Evolutionary conservation across 2,888 invertebrate species (phyloP), one percentile per base, ranked within the genome.

Genomic region (Yponomeuta evonymella): DNA sequence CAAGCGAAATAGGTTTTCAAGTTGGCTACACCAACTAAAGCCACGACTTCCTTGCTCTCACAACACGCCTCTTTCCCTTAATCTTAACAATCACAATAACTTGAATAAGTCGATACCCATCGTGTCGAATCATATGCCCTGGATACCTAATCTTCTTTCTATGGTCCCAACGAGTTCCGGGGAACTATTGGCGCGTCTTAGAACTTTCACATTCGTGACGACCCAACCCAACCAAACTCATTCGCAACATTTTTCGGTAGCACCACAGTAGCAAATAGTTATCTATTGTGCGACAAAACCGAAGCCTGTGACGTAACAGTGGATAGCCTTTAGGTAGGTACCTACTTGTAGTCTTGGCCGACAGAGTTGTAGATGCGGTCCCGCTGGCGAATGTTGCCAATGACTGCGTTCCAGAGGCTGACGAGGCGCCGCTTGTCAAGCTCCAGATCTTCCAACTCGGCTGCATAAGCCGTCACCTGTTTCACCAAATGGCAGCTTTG

Each of bases 321-420:
- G 43, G 43, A 43, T 43, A 8, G 8, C 1, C 12, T 15, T 12
- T 58, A 65, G 30, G 65, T n/a, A 65, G 30, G 65, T 43, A 65
- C 70, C 70, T 64, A 86, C 88, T 73, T 90, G 75, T 94, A 93
- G 76, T 95, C 95, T 58, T 93, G 88, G 66, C 92, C 91, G 0
- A 95, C 91, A 70, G 94, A 93, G 73, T 94, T 93, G 72, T 94
- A 93, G 1, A 95, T 93, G 76, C 93, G 94, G 80, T 96, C 96
- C 33, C 96, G 85, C 72, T 95, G 94, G 33, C 93, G 92, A 73
- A 96, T 95, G 72, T 95, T 95, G 12, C 94, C 89, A 2, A 97
- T 92, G 64, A 96, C 95, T 15, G 95, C 94, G 79, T 95, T 95
- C 96, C 96, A 97, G 8, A 95, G 93, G 76, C 94, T 94, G 74